Percentiles rank a stretch among this genome's conserved stretches.
Conservation (phyloP, 2,113 vertebrate genomes). For the Plotosus lineatus region DNA sequence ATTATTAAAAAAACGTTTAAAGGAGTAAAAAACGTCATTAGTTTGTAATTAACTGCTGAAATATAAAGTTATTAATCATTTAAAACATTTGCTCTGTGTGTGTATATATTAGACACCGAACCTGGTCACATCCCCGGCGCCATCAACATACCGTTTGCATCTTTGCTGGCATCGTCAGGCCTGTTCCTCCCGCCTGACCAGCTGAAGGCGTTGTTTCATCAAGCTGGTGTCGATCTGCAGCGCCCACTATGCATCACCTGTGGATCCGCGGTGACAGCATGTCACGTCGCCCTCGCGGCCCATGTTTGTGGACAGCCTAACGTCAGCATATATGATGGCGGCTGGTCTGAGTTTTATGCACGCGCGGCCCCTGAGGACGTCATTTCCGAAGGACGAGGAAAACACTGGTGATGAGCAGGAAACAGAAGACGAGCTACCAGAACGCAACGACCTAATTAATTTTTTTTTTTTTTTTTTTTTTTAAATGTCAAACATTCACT, state of each 20-base stretch:
- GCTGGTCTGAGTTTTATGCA: constrained; percentile 91
- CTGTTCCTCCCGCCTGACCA: constrained; percentile 78
- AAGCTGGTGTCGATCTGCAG: constrained; percentile 74
- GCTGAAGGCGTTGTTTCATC: constrained; percentile 75
- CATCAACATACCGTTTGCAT: constrained; percentile 81
- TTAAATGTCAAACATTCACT: too few relatives aligned
- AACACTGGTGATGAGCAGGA: constrained; percentile 68
- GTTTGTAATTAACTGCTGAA: not conserved
- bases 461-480: not conserved
- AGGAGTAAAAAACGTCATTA: not conserved
- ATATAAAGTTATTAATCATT: not conserved
- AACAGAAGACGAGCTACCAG: not conserved
- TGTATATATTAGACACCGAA: constrained; percentile 76
- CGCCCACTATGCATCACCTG: constrained; percentile 78
- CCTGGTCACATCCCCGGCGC: constrained; percentile 87
- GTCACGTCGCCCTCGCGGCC: constrained; percentile 80
- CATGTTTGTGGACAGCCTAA: constrained; percentile 81
- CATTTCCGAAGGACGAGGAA: constrained; percentile 84
- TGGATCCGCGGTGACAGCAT: constrained; percentile 85
- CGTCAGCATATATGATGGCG: constrained; percentile 82
- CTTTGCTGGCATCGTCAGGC: constrained; percentile 78
- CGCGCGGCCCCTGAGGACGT: constrained; percentile 79
- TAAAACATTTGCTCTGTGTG: not conserved
- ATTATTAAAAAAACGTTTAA: too few relatives aligned
- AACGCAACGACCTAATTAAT: not conserved